Evolutionary conservation across 2,113 vertebrate genomes (phyloP).

Genomic region (Thunnus thynnus): DNA sequence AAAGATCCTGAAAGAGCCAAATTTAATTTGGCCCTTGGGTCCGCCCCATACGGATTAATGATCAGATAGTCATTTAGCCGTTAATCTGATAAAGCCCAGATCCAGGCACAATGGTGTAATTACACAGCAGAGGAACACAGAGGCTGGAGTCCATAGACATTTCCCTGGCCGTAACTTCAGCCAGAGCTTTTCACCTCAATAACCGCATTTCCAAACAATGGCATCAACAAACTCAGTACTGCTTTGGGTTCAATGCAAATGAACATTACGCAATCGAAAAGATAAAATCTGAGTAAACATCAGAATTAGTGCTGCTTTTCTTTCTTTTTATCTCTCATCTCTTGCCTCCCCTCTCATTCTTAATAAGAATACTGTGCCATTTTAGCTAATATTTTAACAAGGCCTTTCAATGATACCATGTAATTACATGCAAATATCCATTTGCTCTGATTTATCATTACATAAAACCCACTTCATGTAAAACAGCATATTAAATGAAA

Average conservation of each 20-base stretch:
- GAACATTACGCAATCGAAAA: constrained; percentile 41
- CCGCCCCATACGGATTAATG: constrained; percentile 68
- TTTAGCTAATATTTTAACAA: constrained; percentile 36
- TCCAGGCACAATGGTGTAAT: constrained; percentile 71
- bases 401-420: constrained; percentile 16
- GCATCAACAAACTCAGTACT: constrained; percentile 21
- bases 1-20: constrained; percentile 62
- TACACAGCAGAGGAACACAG: constrained; percentile 42
- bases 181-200: constrained; percentile 29
- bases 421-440: constrained; percentile 62
- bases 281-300: constrained; percentile 49
- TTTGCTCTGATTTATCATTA: constrained; percentile 31
- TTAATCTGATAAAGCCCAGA: constrained; percentile 78
- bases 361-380: constrained; percentile 26
- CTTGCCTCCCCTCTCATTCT: constrained; percentile 14
- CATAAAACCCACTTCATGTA: constrained; percentile 42
- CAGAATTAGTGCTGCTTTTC: constrained; percentile 27
- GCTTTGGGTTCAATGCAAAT: constrained; percentile 46
- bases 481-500: constrained; percentile 34
- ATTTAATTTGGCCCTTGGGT: constrained; percentile 76
- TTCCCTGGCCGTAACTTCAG: constrained; percentile 40
- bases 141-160: constrained; percentile 47
- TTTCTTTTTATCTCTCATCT: constrained; percentile 10
- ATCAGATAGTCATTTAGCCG: constrained; percentile 77
- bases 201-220: constrained; percentile 31